These are phyloP conservation scores for Iguana delicatissima DNA, from an alignment of 2,797 vertebrate genomes.

Conservation along the genomic window DNA sequence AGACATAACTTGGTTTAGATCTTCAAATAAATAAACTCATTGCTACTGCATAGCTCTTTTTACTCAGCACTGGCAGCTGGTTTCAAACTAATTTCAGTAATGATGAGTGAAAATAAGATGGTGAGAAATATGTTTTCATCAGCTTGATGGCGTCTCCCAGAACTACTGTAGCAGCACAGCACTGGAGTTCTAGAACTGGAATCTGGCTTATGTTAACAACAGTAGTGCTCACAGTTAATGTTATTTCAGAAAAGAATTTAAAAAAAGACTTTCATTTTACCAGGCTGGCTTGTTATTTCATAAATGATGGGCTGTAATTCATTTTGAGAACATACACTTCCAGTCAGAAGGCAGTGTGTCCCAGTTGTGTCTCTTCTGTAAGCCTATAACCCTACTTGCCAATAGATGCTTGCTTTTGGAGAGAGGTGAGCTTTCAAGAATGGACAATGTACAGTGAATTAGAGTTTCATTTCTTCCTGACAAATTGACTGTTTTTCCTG, in stretches of 20 bases:
- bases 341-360: not conserved
- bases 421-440: not conserved
- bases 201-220: not conserved
- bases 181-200: not conserved
- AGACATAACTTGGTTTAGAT: conserved; percentile 6
- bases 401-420: not conserved
- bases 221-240: not conserved
- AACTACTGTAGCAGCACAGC: not conserved
- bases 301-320: not conserved
- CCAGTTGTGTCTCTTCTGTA: not conserved
- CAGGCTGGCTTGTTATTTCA: not conserved
- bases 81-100: conserved; percentile 9
- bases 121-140: not conserved
- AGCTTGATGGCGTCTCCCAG: not conserved
- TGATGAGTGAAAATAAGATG: not conserved
- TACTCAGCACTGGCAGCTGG: not conserved
- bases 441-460: not conserved
- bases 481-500: not conserved
- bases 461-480: not conserved
- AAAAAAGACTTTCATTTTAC: not conserved
- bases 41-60: conserved; percentile 1
- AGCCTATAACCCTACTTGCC: not conserved
- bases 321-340: not conserved
- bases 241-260: not conserved
- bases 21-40: not conserved